Evolutionary conservation across 2,888 invertebrate genomes (phyloP).

Genomic region (Glaucopsyche alexis): DNA sequence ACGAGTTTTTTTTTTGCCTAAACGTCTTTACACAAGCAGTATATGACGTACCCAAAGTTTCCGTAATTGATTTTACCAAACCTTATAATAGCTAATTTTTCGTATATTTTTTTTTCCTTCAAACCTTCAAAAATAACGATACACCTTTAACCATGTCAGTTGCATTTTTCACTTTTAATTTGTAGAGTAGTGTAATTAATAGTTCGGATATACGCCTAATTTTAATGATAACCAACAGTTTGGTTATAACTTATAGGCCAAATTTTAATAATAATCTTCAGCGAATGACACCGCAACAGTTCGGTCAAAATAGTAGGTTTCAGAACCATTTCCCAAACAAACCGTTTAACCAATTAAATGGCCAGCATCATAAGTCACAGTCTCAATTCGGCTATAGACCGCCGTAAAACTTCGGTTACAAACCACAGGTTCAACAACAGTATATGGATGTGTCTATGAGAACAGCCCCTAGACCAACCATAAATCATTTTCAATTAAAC

Average conservation of each 20-base stretch:
- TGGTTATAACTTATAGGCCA: slow-evolving; percentile 21
- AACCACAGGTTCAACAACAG: background rate
- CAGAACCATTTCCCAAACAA: background rate
- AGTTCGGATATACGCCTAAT: background rate
- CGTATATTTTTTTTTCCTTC: too few relatives aligned
- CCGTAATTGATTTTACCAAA: too few relatives aligned
- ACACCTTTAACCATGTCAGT: too few relatives aligned
- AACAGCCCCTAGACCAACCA: slow-evolving; percentile 21
- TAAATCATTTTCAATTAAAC: slow-evolving; percentile 15
- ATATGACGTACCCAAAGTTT: too few relatives aligned
- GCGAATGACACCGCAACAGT: slow-evolving; percentile 25
- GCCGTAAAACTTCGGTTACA: slow-evolving; percentile 9
- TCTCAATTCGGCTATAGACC: slow-evolving; percentile 19
- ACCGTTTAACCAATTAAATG: background rate
- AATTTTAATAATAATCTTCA: slow-evolving; percentile 20
- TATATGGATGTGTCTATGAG: slow-evolving; percentile 18
- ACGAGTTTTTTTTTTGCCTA: too few relatives aligned
- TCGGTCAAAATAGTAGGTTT: slow-evolving; percentile 4
- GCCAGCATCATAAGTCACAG: background rate
- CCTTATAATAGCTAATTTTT: too few relatives aligned
- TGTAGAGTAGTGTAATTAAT: too few relatives aligned
- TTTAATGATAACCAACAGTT: slow-evolving; percentile 12
- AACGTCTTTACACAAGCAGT: too few relatives aligned
- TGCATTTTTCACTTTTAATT: too few relatives aligned
- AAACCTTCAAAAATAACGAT: too few relatives aligned